Conservation (phyloP, 2,113 vertebrate genomes). For the Tyrannus savana region DNA sequence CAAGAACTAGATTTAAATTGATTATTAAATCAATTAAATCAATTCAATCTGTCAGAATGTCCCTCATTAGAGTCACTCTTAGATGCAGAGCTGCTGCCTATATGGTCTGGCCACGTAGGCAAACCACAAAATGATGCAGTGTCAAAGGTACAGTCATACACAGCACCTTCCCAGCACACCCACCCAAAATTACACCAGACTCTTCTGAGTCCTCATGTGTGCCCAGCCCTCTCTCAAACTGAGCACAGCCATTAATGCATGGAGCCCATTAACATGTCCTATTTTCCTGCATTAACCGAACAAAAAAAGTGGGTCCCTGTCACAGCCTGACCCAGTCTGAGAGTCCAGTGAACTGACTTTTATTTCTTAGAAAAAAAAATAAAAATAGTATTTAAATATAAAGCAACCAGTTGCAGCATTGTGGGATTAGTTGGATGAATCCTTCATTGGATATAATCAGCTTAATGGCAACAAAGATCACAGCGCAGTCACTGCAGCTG, state of each 20-base stretch:
- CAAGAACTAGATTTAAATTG: conserved; percentile 38
- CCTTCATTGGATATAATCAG: conserved; percentile 57
- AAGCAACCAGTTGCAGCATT: conserved; percentile 46
- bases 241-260: not conserved
- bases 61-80: not conserved
- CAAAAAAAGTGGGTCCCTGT: not conserved
- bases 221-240: not conserved
- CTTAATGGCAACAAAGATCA: conserved; percentile 72
- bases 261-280: not conserved
- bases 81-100: not conserved
- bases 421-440: conserved; percentile 57
- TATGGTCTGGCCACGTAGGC: not conserved
- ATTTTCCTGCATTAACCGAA: not conserved
- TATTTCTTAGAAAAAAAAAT: not conserved
- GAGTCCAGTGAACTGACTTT: not conserved
- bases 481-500: conserved; percentile 31
- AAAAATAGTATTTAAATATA: not conserved
- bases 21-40: conserved; percentile 53
- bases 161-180: not conserved
- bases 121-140: not conserved
- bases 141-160: not conserved
- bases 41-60: conserved; percentile 3
- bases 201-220: not conserved
- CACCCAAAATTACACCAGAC: not conserved
- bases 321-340: not conserved